Conservation (phyloP, 2,797 vertebrate genomes). For the Percopsis omiscomaycus region DNA sequence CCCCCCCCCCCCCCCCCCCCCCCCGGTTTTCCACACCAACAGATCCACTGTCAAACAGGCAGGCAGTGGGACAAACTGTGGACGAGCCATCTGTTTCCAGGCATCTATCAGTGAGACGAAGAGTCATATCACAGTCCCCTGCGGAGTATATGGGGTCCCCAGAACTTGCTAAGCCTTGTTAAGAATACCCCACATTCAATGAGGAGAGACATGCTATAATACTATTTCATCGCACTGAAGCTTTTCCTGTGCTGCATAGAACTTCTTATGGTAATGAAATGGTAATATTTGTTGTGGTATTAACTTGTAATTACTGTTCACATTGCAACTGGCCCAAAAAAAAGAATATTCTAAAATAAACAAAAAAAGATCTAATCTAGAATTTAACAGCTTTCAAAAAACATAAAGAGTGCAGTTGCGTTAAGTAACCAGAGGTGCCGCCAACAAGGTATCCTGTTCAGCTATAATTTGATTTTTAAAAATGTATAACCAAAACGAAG, state of each 20-base stretch:
- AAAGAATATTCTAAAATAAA: too few species aligned
- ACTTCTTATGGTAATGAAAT: background rate
- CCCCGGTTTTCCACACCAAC: conserved; percentile 52
- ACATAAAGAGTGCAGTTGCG: too few species aligned
- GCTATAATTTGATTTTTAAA: too few species aligned
- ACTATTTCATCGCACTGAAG: background rate
- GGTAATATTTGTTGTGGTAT: background rate
- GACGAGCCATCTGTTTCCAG: conserved; percentile 53
- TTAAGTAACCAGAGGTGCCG: too few species aligned
- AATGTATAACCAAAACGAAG: too few species aligned
- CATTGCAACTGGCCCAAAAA: too few species aligned
- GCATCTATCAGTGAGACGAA: conserved; percentile 57
- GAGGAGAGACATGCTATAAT: conserved; percentile 15
- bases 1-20: conserved; percentile 3
- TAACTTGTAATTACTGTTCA: too few species aligned
- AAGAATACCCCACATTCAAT: conserved; percentile 21
- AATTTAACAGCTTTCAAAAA: too few species aligned
- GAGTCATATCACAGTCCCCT: conserved; percentile 50
- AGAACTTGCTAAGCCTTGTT: conserved; percentile 43
- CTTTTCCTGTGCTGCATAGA: too few species aligned
- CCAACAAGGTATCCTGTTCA: too few species aligned
- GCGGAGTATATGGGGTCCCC: background rate
- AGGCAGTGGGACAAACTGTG: conserved; percentile 18
- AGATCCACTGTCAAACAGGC: conserved; percentile 60
- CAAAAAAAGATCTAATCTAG: too few species aligned